Conservation (phyloP, 2,113 vertebrate genomes). For the Calyptommatus sinebrachiatus region DNA sequence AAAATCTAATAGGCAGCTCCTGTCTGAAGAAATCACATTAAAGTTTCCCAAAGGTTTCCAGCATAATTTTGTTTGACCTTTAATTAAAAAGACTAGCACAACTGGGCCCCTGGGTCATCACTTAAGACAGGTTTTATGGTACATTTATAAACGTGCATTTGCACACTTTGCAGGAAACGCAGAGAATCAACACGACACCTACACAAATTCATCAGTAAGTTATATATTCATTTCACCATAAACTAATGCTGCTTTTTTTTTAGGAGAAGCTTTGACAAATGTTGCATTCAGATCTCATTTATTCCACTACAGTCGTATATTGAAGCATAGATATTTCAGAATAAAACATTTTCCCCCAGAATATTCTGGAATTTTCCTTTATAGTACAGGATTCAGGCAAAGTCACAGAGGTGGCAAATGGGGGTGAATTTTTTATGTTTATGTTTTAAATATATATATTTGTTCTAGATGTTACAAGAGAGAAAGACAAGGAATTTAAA, state of each 20-base stretch:
- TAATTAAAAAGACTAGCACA: constrained; percentile 36
- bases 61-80: constrained; percentile 22
- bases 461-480: too few relatives aligned
- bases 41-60: constrained; percentile 27
- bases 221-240: background rate
- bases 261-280: background rate
- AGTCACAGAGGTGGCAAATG: too few relatives aligned
- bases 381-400: too few relatives aligned
- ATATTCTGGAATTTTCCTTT: too few relatives aligned
- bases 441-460: background rate
- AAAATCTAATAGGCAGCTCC: constrained; percentile 7
- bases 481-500: background rate
- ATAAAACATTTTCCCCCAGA: background rate
- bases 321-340: too few relatives aligned
- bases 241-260: background rate
- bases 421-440: background rate
- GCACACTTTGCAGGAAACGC: constrained; percentile 4
- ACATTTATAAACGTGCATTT: constrained; percentile 25
- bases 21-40: background rate
- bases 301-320: too few relatives aligned
- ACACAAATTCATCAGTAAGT: background rate
- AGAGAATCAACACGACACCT: background rate
- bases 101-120: constrained; percentile 8
- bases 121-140: constrained; percentile 19
- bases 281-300: background rate